Base-by-base conservation (phyloP, 2,888 invertebrate genomes). In the Lymantria dispar region DNA sequence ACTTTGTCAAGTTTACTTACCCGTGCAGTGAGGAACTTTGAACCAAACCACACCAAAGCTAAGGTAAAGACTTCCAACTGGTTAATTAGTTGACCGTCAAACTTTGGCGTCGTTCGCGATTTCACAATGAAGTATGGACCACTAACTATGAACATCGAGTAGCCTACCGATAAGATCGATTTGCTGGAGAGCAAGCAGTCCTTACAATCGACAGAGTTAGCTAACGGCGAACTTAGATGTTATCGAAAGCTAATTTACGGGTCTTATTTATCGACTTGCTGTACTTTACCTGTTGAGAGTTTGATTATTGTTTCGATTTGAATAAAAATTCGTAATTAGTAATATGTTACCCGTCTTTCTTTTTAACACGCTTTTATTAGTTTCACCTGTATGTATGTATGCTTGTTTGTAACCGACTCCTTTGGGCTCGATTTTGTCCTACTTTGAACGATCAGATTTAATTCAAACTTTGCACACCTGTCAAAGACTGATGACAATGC, bases 81-180 rank as follows among this genome's bases (percentile, higher is more conserved):
- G 76, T 73, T 80, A 84, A 84, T 85, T 80, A 84, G 76, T 80
- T 70, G 72, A 71, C 70, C 77, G 77, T 62, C 68, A 60, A 71
- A 81, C 76, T 82, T 77, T 60, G 64, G 59, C 40, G 45, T 64
- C 66, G 72, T 68, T 76, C 68, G 72, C 70, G 58, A 78, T 74
- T 76, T 75, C 70, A 75, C 77, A 79, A 76, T 76, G 74, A 78
- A 76, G 76, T 74, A 72, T 72, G 71, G 74, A 72, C 78, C 73
- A 73, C 79, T 78, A 78, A 77, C 81, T 80, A 80, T 74, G 76
- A 78, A 81, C 78, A 77, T 75, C 73, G 74, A 64, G 69, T 68
- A 64, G 53, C 67, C 56, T 68, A 54, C 66, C 70, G 79, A 79
- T 81, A 80, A 78, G 80, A 80, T 79, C 78, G 78, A 78, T 81